Evolutionary conservation across 1,140 invertebrate species (phyloP), one percentile per base, ranked within the genome.

Genomic region (Saxidomus purpurata): DNA sequence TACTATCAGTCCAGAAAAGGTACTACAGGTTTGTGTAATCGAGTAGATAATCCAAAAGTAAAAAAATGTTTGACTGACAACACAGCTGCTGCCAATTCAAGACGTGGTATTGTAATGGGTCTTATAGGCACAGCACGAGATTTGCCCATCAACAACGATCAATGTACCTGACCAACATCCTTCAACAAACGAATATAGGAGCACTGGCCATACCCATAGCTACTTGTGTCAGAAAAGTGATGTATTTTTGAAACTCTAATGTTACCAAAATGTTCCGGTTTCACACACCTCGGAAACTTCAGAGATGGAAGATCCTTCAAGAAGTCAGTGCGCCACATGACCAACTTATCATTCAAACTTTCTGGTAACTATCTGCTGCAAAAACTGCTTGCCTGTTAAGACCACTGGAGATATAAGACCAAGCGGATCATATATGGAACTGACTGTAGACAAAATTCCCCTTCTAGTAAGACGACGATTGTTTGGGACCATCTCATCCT

Each of bases 171-270:
- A n/a, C 71, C 47, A 2, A 81, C 55, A 9, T 22, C 36, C 61
- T 92, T 85, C 17, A 91, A 55, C 0, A 87, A 17, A 38, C 89
- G 36, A 34, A 93, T 28, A 55, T 92, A 93, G 3, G 86, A 84
- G 63, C 90, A 90, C 47, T 90, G 90, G 4, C 89, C 90, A 71
- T 91, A 93, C 15, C 93, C 91, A 15, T n/a, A 76, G 9, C 69
- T 79, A 82, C 90, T 91, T 0, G 91, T 91, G 88, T 90, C 92
- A 22, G 92, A 92, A 36, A 92, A 92, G 63, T 91, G 89, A 90
- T 93, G 91, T n/a, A 93, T 38, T 63, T 92, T 74, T 0, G 31
- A 9, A 6, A 25, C 34, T 0, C 34, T 43, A 17, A 81, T 38
- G 6, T 86, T 19, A 25, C 84, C 91, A 88, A 91, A 92, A 6